A percentile compares a stretch with the other conserved stretches of the same genome.
These are phyloP conservation scores for Perdita meconis DNA, from an alignment of 2,888 invertebrate genomes.

Conservation along the genomic window DNA sequence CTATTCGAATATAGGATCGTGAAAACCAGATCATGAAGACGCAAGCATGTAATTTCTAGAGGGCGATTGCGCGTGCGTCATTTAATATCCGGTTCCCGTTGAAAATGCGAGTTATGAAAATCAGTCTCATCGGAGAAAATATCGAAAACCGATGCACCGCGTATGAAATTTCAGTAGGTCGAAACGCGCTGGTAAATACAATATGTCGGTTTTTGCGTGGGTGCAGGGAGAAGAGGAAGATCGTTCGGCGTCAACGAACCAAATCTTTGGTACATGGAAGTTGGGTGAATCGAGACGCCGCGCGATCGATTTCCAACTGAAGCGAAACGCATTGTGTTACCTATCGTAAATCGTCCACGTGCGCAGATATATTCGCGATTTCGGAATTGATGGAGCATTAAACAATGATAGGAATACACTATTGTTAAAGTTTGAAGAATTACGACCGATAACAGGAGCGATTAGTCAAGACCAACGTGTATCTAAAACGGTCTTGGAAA, in stretches of 20 bases:
- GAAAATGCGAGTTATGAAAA: slow-evolving; percentile 19
- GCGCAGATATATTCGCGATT: slow-evolving; percentile 3
- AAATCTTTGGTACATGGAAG: neutral
- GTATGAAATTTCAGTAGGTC: slow-evolving; percentile 14
- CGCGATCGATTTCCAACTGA: slow-evolving; percentile 22
- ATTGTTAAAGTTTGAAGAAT: slow-evolving; percentile 36
- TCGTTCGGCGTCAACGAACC: neutral
- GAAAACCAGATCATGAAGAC: too few relatives aligned
- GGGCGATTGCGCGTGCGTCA: neutral
- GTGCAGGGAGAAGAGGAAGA: neutral
- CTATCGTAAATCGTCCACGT: slow-evolving; percentile 31
- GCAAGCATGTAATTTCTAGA: neutral
- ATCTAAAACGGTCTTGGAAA: neutral
- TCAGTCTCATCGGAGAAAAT: slow-evolving; percentile 2
- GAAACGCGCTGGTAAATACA: slow-evolving; percentile 1
- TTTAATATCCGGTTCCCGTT: neutral
- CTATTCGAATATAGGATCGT: too few relatives aligned
- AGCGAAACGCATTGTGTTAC: slow-evolving; percentile 4
- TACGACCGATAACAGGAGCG: neutral
- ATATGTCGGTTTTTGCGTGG: neutral
- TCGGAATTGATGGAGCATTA: slow-evolving; percentile 26
- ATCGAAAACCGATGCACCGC: slow-evolving; percentile 12
- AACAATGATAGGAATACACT: neutral
- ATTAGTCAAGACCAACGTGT: slow-evolving; percentile 15
- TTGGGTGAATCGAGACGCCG: neutral